Conservation (phyloP, 2,888 invertebrate genomes). For the Nesidiocoris tenuis region DNA sequence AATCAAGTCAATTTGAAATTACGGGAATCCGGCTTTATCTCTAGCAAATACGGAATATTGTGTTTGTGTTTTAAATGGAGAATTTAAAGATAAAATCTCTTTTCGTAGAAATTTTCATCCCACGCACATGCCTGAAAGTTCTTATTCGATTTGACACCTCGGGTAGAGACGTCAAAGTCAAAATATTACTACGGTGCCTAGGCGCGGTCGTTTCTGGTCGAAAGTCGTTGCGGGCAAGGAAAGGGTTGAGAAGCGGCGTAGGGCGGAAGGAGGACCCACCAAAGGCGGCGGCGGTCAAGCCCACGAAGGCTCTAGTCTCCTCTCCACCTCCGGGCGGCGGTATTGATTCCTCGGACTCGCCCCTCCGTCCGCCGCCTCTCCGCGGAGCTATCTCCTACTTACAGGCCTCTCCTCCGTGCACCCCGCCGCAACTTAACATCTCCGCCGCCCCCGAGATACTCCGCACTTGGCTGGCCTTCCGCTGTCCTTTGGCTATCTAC, state of each 20-base stretch:
- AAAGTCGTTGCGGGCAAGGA: neutral
- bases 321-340: neutral
- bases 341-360: neutral
- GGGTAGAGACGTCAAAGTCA: too few relatives aligned
- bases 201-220: neutral
- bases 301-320: neutral
- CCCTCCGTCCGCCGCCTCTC: neutral
- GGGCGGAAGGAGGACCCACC: conserved; percentile 39
- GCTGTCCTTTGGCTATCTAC: neutral
- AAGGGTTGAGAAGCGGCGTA: conserved; percentile 4
- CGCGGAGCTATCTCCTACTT: neutral
- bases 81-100: too few relatives aligned
- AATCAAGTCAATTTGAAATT: too few relatives aligned
- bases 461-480: neutral
- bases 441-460: neutral
- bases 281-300: conserved; percentile 31
- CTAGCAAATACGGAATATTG: too few relatives aligned
- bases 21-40: too few relatives aligned
- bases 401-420: neutral
- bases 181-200: too few relatives aligned
- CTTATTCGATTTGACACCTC: too few relatives aligned
- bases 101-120: too few relatives aligned
- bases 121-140: too few relatives aligned
- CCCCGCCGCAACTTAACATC: neutral
- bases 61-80: too few relatives aligned